These are phyloP conservation scores for Nomada hirtipes DNA, from an alignment of 2,888 invertebrate genomes.

Conservation along the genomic window DNA sequence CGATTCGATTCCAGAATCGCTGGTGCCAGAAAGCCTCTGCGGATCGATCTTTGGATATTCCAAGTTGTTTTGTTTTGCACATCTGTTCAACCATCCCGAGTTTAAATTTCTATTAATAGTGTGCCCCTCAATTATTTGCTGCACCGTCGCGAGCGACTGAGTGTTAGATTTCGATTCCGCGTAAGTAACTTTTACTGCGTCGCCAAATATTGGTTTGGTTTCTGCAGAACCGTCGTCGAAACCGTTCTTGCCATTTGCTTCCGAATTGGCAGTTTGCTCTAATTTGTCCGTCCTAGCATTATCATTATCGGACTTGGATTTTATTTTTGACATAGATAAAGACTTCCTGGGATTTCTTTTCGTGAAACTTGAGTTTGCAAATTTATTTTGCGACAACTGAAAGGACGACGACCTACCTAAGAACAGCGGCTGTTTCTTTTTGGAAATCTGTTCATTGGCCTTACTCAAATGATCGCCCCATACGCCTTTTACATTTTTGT, in stretches of 20 bases:
- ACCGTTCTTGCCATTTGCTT: constrained; percentile 44
- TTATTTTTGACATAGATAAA: constrained; percentile 81
- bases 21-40: constrained; percentile 71
- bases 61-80: constrained; percentile 76
- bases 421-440: constrained; percentile 61
- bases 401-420: constrained; percentile 82
- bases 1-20: constrained; percentile 81
- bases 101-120: constrained; percentile 83
- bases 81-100: constrained; percentile 87
- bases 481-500: constrained; percentile 79
- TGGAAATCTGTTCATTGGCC: constrained; percentile 67
- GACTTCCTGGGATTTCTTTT: constrained; percentile 92
- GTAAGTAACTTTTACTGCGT: constrained; percentile 74
- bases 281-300: neutral
- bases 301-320: constrained; percentile 74
- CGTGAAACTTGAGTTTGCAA: constrained; percentile 88
- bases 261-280: neutral
- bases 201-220: constrained; percentile 64
- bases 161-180: constrained; percentile 58
- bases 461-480: constrained; percentile 85
- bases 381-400: constrained; percentile 89
- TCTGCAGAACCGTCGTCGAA: constrained; percentile 43
- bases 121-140: constrained; percentile 76
- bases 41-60: constrained; percentile 54
- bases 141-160: constrained; percentile 79